A percentile compares a stretch with the other conserved stretches of the same genome.
These are phyloP conservation scores for Acanthisitta chloris DNA, from an alignment of 2,113 vertebrate species.

Conservation along the genomic window DNA sequence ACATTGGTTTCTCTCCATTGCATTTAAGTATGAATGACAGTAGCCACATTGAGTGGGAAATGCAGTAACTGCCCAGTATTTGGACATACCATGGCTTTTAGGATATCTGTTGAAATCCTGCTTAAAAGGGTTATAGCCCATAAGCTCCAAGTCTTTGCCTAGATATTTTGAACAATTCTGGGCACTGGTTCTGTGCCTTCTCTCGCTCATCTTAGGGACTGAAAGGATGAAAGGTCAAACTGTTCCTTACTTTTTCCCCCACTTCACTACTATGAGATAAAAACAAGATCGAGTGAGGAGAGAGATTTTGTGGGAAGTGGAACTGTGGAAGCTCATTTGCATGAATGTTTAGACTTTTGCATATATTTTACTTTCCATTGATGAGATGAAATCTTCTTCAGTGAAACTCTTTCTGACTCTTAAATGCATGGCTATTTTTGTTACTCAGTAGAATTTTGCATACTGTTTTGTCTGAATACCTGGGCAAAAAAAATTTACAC, in stretches of 20 bases:
- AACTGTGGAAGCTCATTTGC: background rate
- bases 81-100: background rate
- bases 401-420: background rate
- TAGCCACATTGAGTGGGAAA: background rate
- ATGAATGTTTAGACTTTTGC: background rate
- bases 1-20: background rate
- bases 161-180: background rate
- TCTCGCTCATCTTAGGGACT: fast-evolving
- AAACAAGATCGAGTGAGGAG: background rate
- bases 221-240: background rate
- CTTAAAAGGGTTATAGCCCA: background rate
- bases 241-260: background rate
- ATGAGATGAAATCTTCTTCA: background rate
- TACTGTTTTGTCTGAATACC: background rate
- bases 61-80: background rate
- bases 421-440: background rate
- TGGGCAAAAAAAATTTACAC: background rate
- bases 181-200: background rate
- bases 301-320: background rate
- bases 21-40: background rate
- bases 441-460: background rate
- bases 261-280: background rate
- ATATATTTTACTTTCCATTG: background rate
- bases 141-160: background rate
- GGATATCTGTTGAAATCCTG: background rate